Evolutionary conservation across 2,888 invertebrate species (phyloP).

Genomic region (Cybosia mesomella): DNA sequence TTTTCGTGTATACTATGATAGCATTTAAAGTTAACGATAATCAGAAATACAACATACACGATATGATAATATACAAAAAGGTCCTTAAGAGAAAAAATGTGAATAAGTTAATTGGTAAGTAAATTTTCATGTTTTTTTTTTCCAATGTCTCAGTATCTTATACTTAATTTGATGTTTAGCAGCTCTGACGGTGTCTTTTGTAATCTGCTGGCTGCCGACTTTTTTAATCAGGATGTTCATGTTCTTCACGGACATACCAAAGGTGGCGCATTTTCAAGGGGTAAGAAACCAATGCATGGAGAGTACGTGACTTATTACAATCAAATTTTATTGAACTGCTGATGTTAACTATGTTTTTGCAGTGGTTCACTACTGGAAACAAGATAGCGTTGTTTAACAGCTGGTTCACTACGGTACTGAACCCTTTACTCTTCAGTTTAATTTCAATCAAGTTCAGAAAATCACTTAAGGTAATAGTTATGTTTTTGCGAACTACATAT

Average conservation of each 20-base stretch:
- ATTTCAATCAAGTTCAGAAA: constrained; percentile 78
- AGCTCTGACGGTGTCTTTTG: constrained; percentile 77
- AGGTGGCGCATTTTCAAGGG: constrained; percentile 55
- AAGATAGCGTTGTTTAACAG: constrained; percentile 63
- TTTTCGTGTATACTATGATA: constrained; percentile 54
- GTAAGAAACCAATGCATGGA: constrained; percentile 48
- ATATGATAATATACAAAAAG: constrained; percentile 47
- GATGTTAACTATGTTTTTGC: constrained; percentile 39
- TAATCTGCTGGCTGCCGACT: constrained; percentile 78
- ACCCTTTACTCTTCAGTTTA: constrained; percentile 76
- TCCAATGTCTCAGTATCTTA: not conserved
- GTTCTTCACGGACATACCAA: constrained; percentile 57
- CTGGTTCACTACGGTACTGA: constrained; percentile 75
- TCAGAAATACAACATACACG: constrained; percentile 37
- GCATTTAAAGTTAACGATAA: constrained; percentile 51
- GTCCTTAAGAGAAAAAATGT: constrained; percentile 51
- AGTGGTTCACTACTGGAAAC: constrained; percentile 65
- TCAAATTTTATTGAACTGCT: not conserved
- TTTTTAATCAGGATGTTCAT: constrained; percentile 66
- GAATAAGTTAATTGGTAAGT: constrained; percentile 57
- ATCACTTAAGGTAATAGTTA: constrained; percentile 65
- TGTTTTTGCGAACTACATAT: not conserved
- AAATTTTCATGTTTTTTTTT: constrained; percentile 6
- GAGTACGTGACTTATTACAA: not conserved
- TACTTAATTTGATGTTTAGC: constrained; percentile 61